These are phyloP conservation scores for Meiosimyza platycephala DNA, from an alignment of 2,888 invertebrate species.

Conservation along the genomic window DNA sequence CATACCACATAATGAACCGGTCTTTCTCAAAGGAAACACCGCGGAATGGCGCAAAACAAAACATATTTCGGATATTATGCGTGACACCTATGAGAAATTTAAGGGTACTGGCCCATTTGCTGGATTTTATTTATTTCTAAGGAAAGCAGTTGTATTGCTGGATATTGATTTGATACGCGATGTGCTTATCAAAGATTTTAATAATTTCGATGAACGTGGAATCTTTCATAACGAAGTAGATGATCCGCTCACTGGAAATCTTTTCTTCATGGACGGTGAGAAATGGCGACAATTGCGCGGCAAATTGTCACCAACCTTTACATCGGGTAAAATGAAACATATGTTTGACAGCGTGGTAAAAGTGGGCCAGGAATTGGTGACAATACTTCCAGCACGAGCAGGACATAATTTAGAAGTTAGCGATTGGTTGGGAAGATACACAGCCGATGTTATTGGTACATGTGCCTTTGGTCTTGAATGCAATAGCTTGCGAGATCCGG, in stretches of 20 bases:
- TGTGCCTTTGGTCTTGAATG: conserved; percentile 68
- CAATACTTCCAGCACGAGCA: background rate
- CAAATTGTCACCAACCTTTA: conserved; percentile 56
- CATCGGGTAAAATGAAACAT: conserved; percentile 53
- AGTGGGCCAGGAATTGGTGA: conserved; percentile 52
- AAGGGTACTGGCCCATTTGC: conserved; percentile 49
- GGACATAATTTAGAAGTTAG: conserved; percentile 45
- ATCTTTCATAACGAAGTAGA: conserved; percentile 51
- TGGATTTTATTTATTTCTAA: conserved; percentile 50
- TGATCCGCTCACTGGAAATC: conserved; percentile 61
- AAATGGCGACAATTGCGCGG: conserved; percentile 59
- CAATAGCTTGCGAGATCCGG: conserved; percentile 63
- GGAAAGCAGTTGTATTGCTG: conserved; percentile 42
- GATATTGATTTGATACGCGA: conserved; percentile 52
- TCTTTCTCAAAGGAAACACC: conserved; percentile 38
- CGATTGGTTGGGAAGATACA: conserved; percentile 66
- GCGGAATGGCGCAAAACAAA: conserved; percentile 31
- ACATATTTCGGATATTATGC: conserved; percentile 34
- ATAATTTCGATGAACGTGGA: conserved; percentile 53
- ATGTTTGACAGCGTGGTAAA: conserved; percentile 49
- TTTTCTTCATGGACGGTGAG: conserved; percentile 58
- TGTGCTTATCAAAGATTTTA: conserved; percentile 55
- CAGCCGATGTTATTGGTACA: conserved; percentile 69
- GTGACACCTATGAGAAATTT: conserved; percentile 48
- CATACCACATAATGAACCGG: conserved; percentile 43